Evolutionary conservation across 2,888 invertebrate genomes (phyloP), one percentile per base, ranked within the genome.

Genomic region (Trichopoda pennipes): DNA sequence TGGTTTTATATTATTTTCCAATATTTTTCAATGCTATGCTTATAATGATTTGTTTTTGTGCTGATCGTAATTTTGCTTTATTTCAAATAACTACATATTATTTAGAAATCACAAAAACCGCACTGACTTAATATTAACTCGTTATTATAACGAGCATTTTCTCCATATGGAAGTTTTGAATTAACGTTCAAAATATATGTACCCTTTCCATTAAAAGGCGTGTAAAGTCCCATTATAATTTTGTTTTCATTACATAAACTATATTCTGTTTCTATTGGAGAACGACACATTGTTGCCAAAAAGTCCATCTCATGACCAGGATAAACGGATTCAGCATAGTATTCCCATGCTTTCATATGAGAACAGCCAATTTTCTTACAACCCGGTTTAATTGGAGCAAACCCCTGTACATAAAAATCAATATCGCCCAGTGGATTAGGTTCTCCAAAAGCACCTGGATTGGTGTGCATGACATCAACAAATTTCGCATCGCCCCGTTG

Each of bases 401-500:
- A 74, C 1, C 89, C 90, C 58, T 86, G 86, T 7, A 88, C 86
- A 85, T 86, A 90, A 80, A 89, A 90, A 79, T 90, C 90, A 0
- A 86, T 87, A 86, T 90, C 89, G 23, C 89, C 90, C 16, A 86
- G 61, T 3, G 84, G 81, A 6, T 86, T 85, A 0, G 85, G 55
- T 55, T 87, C 86, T 2, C 90, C 90, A 44, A 88, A 38, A 1
- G 87, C 85, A 16, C 90, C 89, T 0, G 88, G 86, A 85, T 89
- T 89, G 21, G 85, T 86, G 76, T 89, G 88, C 60, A 90, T 89
- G 3, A 90, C 83, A 80, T 90, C 90, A 38, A 91, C 86, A 66
- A 88, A 89, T 0, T 80, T 78, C 17, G 90, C 90, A 86, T 90
- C 90, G 10, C 90, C 88, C 3, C 86, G 85, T 28, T 86, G 75